Percentiles rank a stretch among this genome's conserved stretches.
Conservation (phyloP, 2,113 vertebrate species). For the Cyprinodon variegatus region DNA sequence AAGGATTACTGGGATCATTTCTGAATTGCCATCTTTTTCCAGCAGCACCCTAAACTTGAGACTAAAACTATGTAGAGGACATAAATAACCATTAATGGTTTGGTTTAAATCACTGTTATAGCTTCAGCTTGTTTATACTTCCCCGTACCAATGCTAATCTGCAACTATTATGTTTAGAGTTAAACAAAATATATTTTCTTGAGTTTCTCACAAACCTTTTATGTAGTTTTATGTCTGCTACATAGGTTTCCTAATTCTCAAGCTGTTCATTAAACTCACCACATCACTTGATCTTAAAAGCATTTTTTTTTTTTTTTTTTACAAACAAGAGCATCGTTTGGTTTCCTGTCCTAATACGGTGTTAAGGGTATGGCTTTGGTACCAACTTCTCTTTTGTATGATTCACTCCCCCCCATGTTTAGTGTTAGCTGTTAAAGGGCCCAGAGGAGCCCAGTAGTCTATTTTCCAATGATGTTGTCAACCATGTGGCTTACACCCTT, state of each 20-base stretch:
- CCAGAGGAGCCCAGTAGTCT: slow-evolving; percentile 78
- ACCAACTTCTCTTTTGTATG: slow-evolving; percentile 77
- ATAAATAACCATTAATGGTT: slow-evolving; percentile 27
- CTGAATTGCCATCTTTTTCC: slow-evolving; percentile 54
- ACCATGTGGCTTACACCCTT: slow-evolving; percentile 77
- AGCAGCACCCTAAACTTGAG: slow-evolving; percentile 50
- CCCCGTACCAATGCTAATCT: not conserved
- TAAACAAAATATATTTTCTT: slow-evolving; percentile 1
- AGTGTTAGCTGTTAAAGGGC: slow-evolving; percentile 79
- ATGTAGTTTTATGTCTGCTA: not conserved
- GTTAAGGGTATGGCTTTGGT: slow-evolving; percentile 61
- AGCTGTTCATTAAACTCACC: not conserved
- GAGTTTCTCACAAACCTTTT: slow-evolving; percentile 14
- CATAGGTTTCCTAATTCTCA: not conserved
- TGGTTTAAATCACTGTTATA: slow-evolving; percentile 30
- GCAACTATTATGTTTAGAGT: slow-evolving; percentile 14
- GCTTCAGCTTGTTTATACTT: not conserved
- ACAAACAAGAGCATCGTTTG: slow-evolving; percentile 26
- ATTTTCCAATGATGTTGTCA: slow-evolving; percentile 84
- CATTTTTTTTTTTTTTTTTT: slow-evolving; percentile 24
- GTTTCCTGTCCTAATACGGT: slow-evolving; percentile 49
- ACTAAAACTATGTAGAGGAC: slow-evolving; percentile 38
- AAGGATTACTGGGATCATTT: slow-evolving; percentile 62
- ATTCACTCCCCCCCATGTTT: slow-evolving; percentile 65
- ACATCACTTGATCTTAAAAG: slow-evolving; percentile 10